Percentiles rank a stretch among this genome's conserved stretches.
Conservation (phyloP, 1,140 invertebrate species). For the Heliothis subflexa region DNA sequence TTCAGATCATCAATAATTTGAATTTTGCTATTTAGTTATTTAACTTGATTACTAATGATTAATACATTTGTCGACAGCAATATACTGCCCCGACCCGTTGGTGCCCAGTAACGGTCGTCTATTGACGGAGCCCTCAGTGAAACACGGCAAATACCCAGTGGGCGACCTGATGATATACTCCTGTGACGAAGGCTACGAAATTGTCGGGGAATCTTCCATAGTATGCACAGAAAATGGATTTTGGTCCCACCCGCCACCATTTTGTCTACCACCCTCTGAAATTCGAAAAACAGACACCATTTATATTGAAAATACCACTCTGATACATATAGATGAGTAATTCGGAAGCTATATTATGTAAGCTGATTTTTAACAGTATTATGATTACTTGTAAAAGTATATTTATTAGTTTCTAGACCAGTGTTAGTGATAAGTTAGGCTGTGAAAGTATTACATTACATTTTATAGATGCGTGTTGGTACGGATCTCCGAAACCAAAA, state of each 20-base stretch:
- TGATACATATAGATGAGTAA: conserved; percentile 75
- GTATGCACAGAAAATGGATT: conserved; percentile 95
- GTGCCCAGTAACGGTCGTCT: conserved; percentile 90
- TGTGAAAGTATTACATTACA: too few species aligned
- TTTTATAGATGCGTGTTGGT: too few species aligned
- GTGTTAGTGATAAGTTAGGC: too few species aligned
- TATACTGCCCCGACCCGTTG: conserved; percentile 91
- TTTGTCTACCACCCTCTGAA: conserved; percentile 88
- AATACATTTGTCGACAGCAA: conserved; percentile 87
- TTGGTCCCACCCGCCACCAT: conserved; percentile 94
- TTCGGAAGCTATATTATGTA: too few species aligned
- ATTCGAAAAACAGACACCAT: conserved; percentile 74
- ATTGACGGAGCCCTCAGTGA: conserved; percentile 66
- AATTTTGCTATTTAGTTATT: background rate
- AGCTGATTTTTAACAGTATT: too few species aligned
- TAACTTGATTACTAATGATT: background rate
- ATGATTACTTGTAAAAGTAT: too few species aligned
- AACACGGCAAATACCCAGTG: conserved; percentile 89
- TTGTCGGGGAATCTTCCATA: conserved; percentile 92
- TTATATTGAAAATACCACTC: conserved; percentile 75
- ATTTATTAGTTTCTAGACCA: too few species aligned
- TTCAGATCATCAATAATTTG: too few species aligned
- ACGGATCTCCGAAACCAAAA: too few species aligned
- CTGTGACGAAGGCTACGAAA: conserved; percentile 89
- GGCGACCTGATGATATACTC: conserved; percentile 93